Conservation (phyloP, 2,888 invertebrate genomes). For the Caprella mutica region DNA sequence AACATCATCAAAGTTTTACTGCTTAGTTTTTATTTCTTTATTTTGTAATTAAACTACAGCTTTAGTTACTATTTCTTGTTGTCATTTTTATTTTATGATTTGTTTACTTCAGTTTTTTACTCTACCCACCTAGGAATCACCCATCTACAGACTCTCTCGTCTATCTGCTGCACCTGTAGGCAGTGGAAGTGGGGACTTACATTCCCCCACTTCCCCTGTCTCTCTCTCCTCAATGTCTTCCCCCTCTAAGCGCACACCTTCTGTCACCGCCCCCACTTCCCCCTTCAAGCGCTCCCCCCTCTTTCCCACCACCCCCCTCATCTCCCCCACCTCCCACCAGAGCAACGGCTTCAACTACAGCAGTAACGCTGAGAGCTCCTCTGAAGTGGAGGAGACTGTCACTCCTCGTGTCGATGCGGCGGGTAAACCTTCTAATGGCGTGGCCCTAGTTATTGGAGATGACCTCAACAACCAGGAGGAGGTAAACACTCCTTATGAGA, state of each 20-base stretch:
- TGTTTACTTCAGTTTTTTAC: too few relatives aligned
- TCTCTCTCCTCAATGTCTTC: neutral
- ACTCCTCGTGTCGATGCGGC: too few relatives aligned
- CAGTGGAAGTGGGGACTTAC: too few relatives aligned
- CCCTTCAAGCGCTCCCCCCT: slow-evolving; percentile 1
- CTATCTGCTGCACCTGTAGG: too few relatives aligned
- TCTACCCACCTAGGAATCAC: too few relatives aligned
- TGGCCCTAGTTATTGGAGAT: slow-evolving; percentile 52
- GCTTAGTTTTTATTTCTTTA: too few relatives aligned
- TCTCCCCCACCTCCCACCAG: slow-evolving; percentile 12
- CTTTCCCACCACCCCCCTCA: slow-evolving; percentile 3
- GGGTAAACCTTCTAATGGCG: slow-evolving; percentile 32
- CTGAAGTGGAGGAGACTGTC: slow-evolving; percentile 6
- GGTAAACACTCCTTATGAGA: neutral
- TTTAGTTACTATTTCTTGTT: too few relatives aligned
- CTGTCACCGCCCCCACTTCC: neutral
- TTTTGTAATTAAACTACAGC: too few relatives aligned
- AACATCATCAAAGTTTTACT: too few relatives aligned
- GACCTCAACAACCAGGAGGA: slow-evolving; percentile 54
- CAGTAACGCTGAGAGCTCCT: slow-evolving; percentile 30
- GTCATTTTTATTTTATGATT: too few relatives aligned
- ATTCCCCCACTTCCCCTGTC: neutral
- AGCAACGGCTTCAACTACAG: slow-evolving; percentile 18
- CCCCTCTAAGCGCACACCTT: neutral
- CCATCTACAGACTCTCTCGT: too few relatives aligned